These are phyloP conservation scores for Pangasius larnaudii DNA, from an alignment of 2,797 vertebrate genomes.

Conservation along the genomic window DNA sequence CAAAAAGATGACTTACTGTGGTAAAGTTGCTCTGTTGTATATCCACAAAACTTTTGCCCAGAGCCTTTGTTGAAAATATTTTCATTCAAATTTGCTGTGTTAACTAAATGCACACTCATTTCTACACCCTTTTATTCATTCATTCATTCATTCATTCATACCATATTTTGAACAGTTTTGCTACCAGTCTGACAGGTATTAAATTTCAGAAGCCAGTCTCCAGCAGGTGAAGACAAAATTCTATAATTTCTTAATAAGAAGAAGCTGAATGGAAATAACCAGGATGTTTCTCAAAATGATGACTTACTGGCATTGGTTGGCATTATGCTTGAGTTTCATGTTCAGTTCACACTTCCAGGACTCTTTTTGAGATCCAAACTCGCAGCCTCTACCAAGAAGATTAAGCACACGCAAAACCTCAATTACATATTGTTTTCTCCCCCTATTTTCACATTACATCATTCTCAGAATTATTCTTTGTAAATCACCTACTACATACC, in stretches of 20 bases:
- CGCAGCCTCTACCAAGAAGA: not conserved
- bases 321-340: not conserved
- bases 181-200: not conserved
- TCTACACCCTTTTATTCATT: too few species aligned
- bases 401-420: not conserved
- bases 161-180: too few species aligned
- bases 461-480: not conserved
- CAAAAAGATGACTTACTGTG: not conserved
- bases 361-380: not conserved
- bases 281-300: not conserved
- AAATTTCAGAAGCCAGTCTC: not conserved
- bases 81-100: too few species aligned
- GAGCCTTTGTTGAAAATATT: too few species aligned
- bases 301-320: not conserved
- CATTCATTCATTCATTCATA: too few species aligned
- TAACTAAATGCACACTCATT: too few species aligned
- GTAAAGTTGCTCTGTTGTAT: too few species aligned
- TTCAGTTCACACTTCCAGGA: not conserved
- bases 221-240: not conserved
- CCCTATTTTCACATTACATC: not conserved
- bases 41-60: too few species aligned
- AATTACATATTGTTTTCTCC: not conserved
- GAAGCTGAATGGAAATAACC: not conserved
- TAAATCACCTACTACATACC: not conserved
- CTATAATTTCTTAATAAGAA: not conserved